Evolutionary conservation across 2,888 invertebrate genomes (phyloP), one percentile per base, ranked within the genome.

Genomic region (Drosophila nigritarsus): DNA sequence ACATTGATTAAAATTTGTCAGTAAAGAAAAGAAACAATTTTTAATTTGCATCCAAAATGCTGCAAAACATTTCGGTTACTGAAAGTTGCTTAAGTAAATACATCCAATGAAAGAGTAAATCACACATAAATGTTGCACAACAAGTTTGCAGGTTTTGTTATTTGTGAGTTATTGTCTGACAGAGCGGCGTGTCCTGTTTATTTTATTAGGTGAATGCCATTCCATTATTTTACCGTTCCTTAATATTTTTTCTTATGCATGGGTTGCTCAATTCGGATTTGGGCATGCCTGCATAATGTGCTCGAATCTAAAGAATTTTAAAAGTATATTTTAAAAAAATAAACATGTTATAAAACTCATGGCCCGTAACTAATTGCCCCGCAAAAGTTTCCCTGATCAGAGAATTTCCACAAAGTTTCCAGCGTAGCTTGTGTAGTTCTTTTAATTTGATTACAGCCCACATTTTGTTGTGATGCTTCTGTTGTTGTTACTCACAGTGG

Each of bases 361-460:
- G 55, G 34, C 36, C 75, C 88, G 87, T 81, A 78, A 87, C 87
- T 87, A 90, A 87, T 87, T 81, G 78, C 73, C 73, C 29, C 65
- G 71, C 56, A 60, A 65, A 65, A 73, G 58, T 75, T 76, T 65
- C 71, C 58, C 58, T 56, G 38, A 53, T 40, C 36, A 54, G 13
- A 20, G 9, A 49, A 64, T 70, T 78, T 76, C 67, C 71, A 69
- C 67, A 56, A 40, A 53, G 53, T 63, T 49, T 34, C 15, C 13
- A 32, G 27, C 18, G 62, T 34, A 50, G 59, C 60, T 70, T 8
- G n/a, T 73, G 72, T 75, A 70, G 54, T 70, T 78, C 58, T 75
- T 70, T 70, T 87, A 80, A 87, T 89, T 88, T 90, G 76, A 90
- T 87, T 87, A 87, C 75, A 70, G 83, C 56, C 66, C 70, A 69